These are phyloP conservation scores for Rousettus leschenaultii DNA, from an alignment of 2,113 vertebrate species.

Conservation along the genomic window DNA sequence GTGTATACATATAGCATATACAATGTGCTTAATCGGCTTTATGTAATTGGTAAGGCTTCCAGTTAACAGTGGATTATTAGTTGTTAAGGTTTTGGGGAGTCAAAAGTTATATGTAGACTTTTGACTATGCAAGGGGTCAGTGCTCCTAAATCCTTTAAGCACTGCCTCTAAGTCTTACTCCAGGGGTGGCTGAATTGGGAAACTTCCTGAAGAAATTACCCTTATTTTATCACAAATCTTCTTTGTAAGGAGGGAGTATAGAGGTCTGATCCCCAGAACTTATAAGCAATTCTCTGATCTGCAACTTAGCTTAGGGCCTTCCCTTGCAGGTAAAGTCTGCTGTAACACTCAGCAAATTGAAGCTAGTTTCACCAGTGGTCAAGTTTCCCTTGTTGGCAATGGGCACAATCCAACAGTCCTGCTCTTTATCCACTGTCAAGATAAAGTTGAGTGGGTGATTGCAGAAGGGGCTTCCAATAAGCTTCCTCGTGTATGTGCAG, in stretches of 20 bases:
- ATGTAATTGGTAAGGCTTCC: background rate
- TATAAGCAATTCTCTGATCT: background rate
- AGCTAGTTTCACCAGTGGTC: background rate
- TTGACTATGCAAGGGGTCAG: background rate
- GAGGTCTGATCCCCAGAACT: background rate
- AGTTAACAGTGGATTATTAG: background rate
- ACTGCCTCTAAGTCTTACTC: background rate
- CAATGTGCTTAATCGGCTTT: too few species aligned
- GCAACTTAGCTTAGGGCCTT: background rate
- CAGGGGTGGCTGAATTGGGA: background rate
- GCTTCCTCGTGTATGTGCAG: background rate
- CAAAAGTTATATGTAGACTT: background rate
- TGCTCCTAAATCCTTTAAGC: too few species aligned
- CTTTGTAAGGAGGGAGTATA: background rate
- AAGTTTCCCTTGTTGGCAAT: background rate
- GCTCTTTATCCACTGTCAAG: background rate
- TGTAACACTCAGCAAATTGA: background rate
- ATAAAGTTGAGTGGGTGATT: background rate
- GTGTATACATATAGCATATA: too few species aligned
- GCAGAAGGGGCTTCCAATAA: background rate
- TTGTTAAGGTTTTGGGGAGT: background rate
- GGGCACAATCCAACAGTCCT: background rate
- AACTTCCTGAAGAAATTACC: background rate
- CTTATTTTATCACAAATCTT: background rate
- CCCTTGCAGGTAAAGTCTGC: background rate